Base-by-base conservation (phyloP, 2,113 vertebrate genomes). In the Poecile atricapillus region DNA sequence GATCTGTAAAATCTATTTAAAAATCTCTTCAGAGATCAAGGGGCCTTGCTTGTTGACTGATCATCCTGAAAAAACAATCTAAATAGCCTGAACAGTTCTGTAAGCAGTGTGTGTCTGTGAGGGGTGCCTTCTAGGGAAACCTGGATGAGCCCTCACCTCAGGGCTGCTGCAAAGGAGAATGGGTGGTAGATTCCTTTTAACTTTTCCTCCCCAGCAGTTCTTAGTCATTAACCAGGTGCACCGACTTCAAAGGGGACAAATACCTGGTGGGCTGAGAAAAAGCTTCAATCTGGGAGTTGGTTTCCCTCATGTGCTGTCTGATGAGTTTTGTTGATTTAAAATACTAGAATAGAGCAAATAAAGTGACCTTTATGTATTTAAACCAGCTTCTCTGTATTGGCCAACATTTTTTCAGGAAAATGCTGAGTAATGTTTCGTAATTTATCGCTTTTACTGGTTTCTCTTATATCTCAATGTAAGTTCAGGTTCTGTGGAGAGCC, bases 171-270 rank as follows among this genome's bases (percentile, higher is more conserved):
- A 4, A 0, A 1, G 3, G 43, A 62, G 74, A 55, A 80, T 2
- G n/a, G 12, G 31, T n/a, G 33, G 49, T 15, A 9, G 28, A 59
- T 70, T 63, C 85, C 81, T 82, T 88, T 92, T 24, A 81, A 73
- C 64, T 77, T 56, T 81, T 91, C 49, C n/a, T 94, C 62, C 97
- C 80, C 86, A 96, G 0, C 81, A 95, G 95, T 97, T 95, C 94
- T 97, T 97, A 96, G 97, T 96, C 97, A 97, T 98, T 98, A 97
- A 97, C 97, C 49, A 95, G 97, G 96, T 98, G 98, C 58, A 50
- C 97, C 53, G 88, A 98, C 98, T 97, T 98, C 98, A 98, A 98
- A 98, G 97, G 83, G 65, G 88, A 82, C 74, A 93, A 79, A 97
- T 96, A 95, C 56, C 49, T 94, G 94, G 97, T 78, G 94, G 85